A percentile compares a stretch with the other conserved stretches of the same genome.
These are phyloP conservation scores for Diabrotica virgifera DNA, from an alignment of 1,140 invertebrate species.

Conservation along the genomic window DNA sequence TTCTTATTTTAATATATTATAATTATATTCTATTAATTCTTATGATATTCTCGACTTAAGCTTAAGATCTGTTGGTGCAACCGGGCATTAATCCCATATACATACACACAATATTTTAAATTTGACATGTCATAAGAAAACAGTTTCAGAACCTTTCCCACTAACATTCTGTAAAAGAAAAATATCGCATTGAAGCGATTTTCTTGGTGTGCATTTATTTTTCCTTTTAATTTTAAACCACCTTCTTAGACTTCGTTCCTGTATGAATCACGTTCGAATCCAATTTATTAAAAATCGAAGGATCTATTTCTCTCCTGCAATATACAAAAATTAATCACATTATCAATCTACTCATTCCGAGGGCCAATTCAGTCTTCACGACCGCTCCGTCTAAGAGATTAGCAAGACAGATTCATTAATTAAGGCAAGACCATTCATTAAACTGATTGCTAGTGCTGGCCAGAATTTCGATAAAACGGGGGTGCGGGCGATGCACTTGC, in stretches of 20 bases:
- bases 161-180: background rate
- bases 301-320: constrained; percentile 22
- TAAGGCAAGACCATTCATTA: constrained; percentile 49
- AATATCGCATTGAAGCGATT: background rate
- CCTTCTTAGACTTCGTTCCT: background rate
- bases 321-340: constrained; percentile 50
- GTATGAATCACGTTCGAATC: constrained; percentile 6
- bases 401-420: constrained; percentile 52
- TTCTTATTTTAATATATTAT: too few relatives aligned
- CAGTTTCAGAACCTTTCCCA: constrained; percentile 2
- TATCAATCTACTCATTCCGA: constrained; percentile 45
- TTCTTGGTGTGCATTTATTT: too few relatives aligned
- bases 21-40: too few relatives aligned
- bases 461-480: constrained; percentile 35
- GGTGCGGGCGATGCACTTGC: constrained; percentile 11
- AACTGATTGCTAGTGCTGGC: constrained; percentile 43
- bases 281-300: constrained; percentile 22
- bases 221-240: background rate
- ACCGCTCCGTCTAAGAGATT: constrained; percentile 49
- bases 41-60: too few relatives aligned
- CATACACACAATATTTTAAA: too few relatives aligned
- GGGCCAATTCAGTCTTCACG: constrained; percentile 38
- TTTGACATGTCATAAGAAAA: too few relatives aligned
- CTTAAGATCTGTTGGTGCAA: too few relatives aligned
- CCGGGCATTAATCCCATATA: too few relatives aligned